Evolutionary conservation across 2,888 invertebrate species (phyloP), one percentile per base, ranked within the genome.

Genomic region (Seladonia tumulorum): DNA sequence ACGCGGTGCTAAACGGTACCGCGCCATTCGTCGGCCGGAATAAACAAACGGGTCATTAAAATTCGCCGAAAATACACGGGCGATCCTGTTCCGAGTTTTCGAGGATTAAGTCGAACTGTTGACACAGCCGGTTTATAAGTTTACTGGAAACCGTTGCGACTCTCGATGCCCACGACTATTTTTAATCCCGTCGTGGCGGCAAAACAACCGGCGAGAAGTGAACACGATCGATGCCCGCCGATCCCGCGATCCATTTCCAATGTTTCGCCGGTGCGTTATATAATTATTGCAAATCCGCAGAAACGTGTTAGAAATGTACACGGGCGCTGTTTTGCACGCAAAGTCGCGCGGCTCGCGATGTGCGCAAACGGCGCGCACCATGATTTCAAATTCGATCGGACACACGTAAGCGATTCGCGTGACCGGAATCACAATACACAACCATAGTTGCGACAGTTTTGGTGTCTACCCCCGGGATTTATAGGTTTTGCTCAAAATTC

Each of bases 11-110:
- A 76, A 85, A 83, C 81, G 84, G 85, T 86, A 79, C 68, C 81
- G 66, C 71, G 82, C 82, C 76, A 84, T 87, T 87, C 87, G 87
- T 60, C 86, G 75, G 86, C 45, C 35, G 71, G 78, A 45, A 81
- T 84, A 89, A 89, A 89, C 84, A 49, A 76, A 82, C 86, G 53
- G 42, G 82, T 80, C 79, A 88, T 89, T 89, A 89, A 89, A 89
- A 86, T 89, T 86, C 77, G 81, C 89, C 89, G 72, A 79, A 86
- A 89, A 89, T 89, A 89, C 88, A 76, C 82, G 83, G 77, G 68
- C 35, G 76, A 80, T 72, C 76, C 74, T 83, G 76, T 77, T 82
- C 70, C 82, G 81, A 79, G 73, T 76, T 77, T 83, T 83, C 76
- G 60, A 47, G 83, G 47, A 83, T 83, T 74, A 73, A 71, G 72